Conservation (phyloP, 2,113 vertebrate species). For the Tiliqua scincoides region DNA sequence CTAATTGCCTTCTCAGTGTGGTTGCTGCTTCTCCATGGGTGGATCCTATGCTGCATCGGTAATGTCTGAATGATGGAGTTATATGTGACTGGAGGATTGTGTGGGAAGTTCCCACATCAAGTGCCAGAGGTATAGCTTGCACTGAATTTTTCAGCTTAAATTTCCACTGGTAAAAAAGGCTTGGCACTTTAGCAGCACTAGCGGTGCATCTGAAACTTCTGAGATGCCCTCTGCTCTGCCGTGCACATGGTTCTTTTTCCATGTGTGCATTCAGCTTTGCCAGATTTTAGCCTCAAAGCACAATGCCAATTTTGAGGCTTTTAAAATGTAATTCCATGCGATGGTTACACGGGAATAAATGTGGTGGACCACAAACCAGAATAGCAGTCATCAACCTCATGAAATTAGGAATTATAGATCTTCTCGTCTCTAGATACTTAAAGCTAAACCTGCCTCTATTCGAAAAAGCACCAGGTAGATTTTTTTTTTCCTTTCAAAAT, state of each 20-base stretch:
- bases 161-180: background rate
- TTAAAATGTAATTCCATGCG: background rate
- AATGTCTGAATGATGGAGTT: background rate
- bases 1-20: background rate
- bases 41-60: background rate
- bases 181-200: background rate
- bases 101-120: background rate
- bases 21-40: background rate
- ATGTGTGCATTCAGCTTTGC: background rate
- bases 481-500: background rate
- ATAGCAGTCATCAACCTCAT: background rate
- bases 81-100: background rate
- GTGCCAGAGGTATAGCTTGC: too few relatives aligned
- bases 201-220: background rate
- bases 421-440: background rate
- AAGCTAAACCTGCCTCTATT: background rate
- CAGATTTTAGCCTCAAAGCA: background rate
- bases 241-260: background rate
- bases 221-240: background rate
- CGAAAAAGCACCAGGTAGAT: background rate
- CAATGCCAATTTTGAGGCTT: background rate
- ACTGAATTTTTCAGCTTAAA: background rate
- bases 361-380: background rate
- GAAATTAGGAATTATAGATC: background rate
- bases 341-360: background rate